Base-by-base conservation (phyloP, 1,140 invertebrate genomes). In the Macrosteles quadrilineatus region DNA sequence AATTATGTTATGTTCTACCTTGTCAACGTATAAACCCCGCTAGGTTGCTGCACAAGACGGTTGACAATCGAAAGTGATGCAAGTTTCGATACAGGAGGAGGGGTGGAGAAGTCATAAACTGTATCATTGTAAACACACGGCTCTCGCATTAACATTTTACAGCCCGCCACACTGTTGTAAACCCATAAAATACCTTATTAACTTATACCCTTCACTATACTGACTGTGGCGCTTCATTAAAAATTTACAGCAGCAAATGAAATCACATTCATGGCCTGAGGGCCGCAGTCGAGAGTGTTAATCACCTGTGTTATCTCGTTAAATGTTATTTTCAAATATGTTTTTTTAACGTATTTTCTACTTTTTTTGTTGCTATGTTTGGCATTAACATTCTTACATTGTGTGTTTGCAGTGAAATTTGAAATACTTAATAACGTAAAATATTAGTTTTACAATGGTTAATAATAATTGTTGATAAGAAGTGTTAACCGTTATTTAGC, bases 131-230 rank as follows among this genome's bases (percentile, higher is more conserved):
- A 45, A 66, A 66, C 63, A 66, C 27, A 66, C 63, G 32, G 21
- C 63, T 25, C 40, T 66, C 31, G 23, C 63, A 66, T 66, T 66
- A 66, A 66, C 63, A 66, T 66, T 66, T 66, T 66, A 66, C 40
- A 45, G 63, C 63, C n/a, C 29, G 12, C 32, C 32, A 43, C 63
- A 66, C 63, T 23, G 27, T 66, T 66, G 63, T 66, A 43, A 66
- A 66, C 32, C 63, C 32, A 66, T 66, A 66, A 66, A 66, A 59
- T 59, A 59, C 55, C 55, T 59, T 59, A 59, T 59, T 59, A 59
- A 59, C 55, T 59, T 59, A 59, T 59, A 59, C 55, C 27, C 55
- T 43, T 17, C 62, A 27, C 30, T 40, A 59, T 29, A 59, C 14
- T 59, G 55, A 59, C 55, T 59, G 12, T n/a, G 23, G 11, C 2